Percentiles rank a stretch among this genome's conserved stretches.
phyloP scores from a whole-genome alignment of 2,113 vertebrate species.

The Callospermophilus lateralis region DNA sequence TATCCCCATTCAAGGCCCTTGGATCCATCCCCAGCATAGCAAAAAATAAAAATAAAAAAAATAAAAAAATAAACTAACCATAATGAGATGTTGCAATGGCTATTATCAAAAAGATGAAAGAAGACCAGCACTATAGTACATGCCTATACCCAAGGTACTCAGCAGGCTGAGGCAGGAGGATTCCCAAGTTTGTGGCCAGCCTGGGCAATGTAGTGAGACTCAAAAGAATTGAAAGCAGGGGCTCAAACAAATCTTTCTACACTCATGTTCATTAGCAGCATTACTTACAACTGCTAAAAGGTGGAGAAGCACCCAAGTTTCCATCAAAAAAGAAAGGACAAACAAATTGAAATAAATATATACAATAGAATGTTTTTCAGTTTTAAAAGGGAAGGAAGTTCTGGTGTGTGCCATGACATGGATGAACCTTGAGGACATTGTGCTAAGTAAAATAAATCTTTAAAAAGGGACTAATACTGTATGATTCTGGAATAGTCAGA shows the following conservation, averaged over 20 bases:
- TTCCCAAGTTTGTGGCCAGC: too few relatives aligned
- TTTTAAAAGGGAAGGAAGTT: neutral
- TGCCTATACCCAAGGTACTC: too few relatives aligned
- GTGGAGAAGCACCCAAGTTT: neutral
- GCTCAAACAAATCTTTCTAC: neutral
- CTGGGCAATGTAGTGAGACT: too few relatives aligned
- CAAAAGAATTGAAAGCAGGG: neutral
- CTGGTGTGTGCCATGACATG: neutral
- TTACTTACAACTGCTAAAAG: neutral
- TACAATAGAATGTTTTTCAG: neutral
- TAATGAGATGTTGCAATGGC: neutral
- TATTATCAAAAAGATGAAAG: neutral
- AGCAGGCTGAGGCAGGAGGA: too few relatives aligned
- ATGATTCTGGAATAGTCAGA: neutral
- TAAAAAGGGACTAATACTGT: neutral
- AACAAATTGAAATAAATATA: neutral
- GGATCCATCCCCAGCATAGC: too few relatives aligned
- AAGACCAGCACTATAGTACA: neutral
- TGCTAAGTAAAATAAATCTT: neutral
- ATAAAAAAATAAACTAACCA: too few relatives aligned
- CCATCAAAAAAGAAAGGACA: neutral
- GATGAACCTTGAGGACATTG: neutral
- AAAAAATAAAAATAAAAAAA: too few relatives aligned
- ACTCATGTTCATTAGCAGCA: neutral
- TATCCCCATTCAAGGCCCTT: too few relatives aligned